Evolutionary conservation across 1,140 invertebrate genomes (phyloP).

Genomic region (Rhopalosiphum padi): DNA sequence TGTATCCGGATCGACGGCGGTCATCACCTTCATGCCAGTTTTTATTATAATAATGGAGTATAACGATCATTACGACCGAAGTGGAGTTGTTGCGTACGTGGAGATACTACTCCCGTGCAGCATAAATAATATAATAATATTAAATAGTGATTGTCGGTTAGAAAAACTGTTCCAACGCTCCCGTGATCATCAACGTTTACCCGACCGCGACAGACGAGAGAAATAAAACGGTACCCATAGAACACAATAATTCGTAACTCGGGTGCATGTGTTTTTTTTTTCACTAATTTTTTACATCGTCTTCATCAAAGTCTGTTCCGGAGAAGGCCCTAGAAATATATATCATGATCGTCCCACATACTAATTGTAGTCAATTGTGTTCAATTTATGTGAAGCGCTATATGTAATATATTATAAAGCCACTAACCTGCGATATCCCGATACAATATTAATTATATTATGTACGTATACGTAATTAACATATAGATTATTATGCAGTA

Average conservation of each 20-base stretch:
- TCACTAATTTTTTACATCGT: neutral
- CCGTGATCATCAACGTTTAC: constrained; percentile 14
- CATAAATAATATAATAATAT: neutral
- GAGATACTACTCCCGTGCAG: neutral
- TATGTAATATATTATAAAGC: neutral
- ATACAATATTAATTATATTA: neutral
- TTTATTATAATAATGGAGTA: constrained; percentile 29
- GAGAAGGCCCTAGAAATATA: neutral
- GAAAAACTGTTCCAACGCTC: neutral
- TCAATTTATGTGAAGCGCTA: constrained; percentile 1
- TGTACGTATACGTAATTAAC: neutral
- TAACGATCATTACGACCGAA: neutral
- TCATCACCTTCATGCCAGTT: constrained; percentile 11
- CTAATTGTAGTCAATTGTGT: constrained; percentile 25
- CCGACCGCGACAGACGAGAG: constrained; percentile 29
- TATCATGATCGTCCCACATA: neutral
- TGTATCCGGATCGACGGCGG: neutral
- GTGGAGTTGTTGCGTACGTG: neutral
- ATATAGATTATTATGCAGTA: neutral
- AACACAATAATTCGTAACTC: neutral
- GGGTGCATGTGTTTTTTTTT: neutral
- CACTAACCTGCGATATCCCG: neutral
- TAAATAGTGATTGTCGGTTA: neutral
- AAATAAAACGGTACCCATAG: constrained; percentile 8
- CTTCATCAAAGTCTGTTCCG: neutral